phyloP scores from a whole-genome alignment of 2,797 vertebrate genomes.

The Pseudomugil gertrudae region DNA sequence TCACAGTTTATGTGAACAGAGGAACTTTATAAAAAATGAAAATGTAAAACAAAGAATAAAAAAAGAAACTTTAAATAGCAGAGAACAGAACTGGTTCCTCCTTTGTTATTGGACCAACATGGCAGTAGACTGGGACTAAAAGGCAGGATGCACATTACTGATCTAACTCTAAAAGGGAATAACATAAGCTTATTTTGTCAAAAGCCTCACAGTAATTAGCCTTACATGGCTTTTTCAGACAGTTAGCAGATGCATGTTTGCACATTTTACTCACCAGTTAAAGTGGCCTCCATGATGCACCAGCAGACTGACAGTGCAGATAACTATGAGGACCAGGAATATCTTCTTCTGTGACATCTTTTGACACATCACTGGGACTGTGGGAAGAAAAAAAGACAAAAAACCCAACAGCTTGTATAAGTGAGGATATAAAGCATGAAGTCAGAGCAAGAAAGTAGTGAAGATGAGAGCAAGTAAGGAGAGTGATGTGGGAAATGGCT shows the following conservation, averaged over 20 bases:
- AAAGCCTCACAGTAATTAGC: too few species aligned
- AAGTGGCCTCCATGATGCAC: conserved; percentile 85
- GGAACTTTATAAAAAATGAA: background rate
- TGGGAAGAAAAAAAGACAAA: conserved; percentile 21
- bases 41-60: too few species aligned
- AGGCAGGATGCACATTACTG: background rate
- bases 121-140: background rate
- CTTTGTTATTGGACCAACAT: conserved; percentile 55
- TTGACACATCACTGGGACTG: conserved; percentile 53
- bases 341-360: conserved; percentile 86
- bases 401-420: background rate
- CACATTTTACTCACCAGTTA: conserved; percentile 82
- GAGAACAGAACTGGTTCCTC: conserved; percentile 4
- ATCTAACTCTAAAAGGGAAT: too few species aligned
- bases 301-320: conserved; percentile 85
- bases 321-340: conserved; percentile 81
- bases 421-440: background rate
- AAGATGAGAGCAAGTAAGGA: conserved; percentile 7
- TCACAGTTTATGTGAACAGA: background rate
- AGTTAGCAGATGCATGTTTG: conserved; percentile 7
- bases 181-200: too few species aligned
- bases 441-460: background rate
- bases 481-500: conserved; percentile 19
- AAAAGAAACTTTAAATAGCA: conserved; percentile 2
- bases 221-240: background rate